Evolutionary conservation across 1,140 invertebrate genomes (phyloP).

Genomic region (Saccostrea echinata): DNA sequence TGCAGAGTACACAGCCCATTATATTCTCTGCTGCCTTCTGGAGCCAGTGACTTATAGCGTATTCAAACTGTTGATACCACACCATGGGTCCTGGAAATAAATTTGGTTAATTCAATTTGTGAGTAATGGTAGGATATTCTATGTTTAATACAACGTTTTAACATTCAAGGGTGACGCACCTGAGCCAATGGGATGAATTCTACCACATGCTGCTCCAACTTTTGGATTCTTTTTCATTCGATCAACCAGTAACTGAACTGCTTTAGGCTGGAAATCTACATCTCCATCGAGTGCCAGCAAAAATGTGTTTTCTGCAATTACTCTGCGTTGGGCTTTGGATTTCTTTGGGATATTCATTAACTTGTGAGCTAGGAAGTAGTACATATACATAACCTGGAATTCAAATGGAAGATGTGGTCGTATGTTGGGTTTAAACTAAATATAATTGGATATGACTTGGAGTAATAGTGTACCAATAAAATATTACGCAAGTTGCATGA

Average conservation of each 20-base stretch:
- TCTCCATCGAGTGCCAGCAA: conserved; percentile 83
- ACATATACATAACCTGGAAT: conserved; percentile 97
- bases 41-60: conserved; percentile 85
- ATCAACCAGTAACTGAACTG: conserved; percentile 82
- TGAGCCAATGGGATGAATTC: conserved; percentile 82
- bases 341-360: conserved; percentile 57
- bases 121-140: too few relatives aligned
- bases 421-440: too few relatives aligned
- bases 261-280: conserved; percentile 82
- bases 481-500: too few relatives aligned
- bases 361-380: conserved; percentile 85
- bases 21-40: conserved; percentile 86
- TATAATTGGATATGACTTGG: not conserved
- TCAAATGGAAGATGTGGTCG: not conserved
- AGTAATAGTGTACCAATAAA: not conserved
- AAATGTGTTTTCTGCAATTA: conserved; percentile 83
- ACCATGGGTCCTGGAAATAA: conserved; percentile 81
- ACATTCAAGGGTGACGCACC: conserved; percentile 66
- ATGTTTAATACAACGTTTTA: too few relatives aligned
- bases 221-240: conserved; percentile 82
- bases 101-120: not conserved
- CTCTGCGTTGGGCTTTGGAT: conserved; percentile 93
- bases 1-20: conserved; percentile 85
- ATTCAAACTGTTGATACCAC: conserved; percentile 86
- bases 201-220: conserved; percentile 83